phyloP scores from a whole-genome alignment of 2,797 vertebrate genomes.

The Hephaestus fuliginosus region DNA sequence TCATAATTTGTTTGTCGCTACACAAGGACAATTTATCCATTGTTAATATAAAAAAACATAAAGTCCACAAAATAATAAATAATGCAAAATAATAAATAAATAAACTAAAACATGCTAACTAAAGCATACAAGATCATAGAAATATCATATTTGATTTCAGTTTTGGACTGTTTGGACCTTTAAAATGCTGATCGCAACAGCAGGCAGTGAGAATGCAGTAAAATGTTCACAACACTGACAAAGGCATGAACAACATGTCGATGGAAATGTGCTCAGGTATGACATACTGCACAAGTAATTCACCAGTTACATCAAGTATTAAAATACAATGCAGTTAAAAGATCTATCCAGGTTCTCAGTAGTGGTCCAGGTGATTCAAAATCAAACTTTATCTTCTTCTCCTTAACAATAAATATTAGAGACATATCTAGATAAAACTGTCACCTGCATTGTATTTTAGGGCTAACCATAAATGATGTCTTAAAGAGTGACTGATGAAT shows the following conservation, averaged over 20 bases:
- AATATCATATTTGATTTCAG: constrained; percentile 17
- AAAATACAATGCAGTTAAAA: constrained; percentile 12
- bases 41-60: not conserved
- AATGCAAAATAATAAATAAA: too few species aligned
- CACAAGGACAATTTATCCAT: too few species aligned
- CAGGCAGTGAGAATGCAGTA: constrained; percentile 2
- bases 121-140: not conserved
- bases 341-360: not conserved
- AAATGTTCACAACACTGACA: not conserved
- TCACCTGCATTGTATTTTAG: not conserved
- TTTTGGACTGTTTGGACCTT: constrained; percentile 29
- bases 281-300: not conserved
- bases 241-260: not conserved
- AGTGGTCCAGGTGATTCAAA: not conserved
- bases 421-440: not conserved
- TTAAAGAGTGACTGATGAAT: not conserved
- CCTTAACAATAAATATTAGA: not conserved
- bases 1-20: not conserved
- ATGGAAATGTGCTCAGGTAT: not conserved
- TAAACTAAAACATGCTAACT: not conserved
- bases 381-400: not conserved
- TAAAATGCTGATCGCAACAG: constrained; percentile 6
- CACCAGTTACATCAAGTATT: not conserved
- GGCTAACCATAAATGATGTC: not conserved
- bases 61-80: too few species aligned